Evolutionary conservation across 2,888 invertebrate genomes (phyloP).

Genomic region (Campaea margaritaria): DNA sequence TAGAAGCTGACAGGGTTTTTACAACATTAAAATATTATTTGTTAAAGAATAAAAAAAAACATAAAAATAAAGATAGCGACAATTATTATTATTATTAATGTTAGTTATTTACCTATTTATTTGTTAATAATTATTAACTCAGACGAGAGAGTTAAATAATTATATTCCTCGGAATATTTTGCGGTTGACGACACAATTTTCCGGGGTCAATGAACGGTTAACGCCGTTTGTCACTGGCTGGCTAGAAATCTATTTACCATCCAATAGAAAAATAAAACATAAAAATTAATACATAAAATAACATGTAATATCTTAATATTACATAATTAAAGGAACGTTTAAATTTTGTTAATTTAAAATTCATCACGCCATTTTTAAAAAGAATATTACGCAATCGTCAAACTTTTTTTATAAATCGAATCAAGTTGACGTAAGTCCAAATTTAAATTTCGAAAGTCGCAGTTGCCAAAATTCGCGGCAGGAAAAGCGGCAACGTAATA

Average conservation of each 20-base stretch:
- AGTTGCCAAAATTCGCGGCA: constrained; percentile 67
- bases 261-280: constrained; percentile 29
- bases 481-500: constrained; percentile 63
- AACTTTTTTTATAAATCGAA: neutral
- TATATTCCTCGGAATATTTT: constrained; percentile 46
- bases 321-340: neutral
- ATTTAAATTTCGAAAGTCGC: constrained; percentile 48
- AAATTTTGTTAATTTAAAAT: neutral
- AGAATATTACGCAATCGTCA: constrained; percentile 17
- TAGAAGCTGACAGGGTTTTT: no score
- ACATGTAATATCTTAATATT: neutral
- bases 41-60: no score
- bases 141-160: constrained; percentile 31
- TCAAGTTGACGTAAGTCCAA: constrained; percentile 33
- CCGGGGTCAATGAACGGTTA: constrained; percentile 74
- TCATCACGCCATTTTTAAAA: neutral
- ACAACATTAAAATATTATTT: no score
- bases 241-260: constrained; percentile 33
- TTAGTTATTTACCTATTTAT: no score
- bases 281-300: constrained; percentile 19
- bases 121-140: no score
- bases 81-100: no score
- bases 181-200: constrained; percentile 69
- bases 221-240: constrained; percentile 46
- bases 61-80: no score